Conservation (phyloP, 2,888 invertebrate genomes). For the Diarsia dahlii region DNA sequence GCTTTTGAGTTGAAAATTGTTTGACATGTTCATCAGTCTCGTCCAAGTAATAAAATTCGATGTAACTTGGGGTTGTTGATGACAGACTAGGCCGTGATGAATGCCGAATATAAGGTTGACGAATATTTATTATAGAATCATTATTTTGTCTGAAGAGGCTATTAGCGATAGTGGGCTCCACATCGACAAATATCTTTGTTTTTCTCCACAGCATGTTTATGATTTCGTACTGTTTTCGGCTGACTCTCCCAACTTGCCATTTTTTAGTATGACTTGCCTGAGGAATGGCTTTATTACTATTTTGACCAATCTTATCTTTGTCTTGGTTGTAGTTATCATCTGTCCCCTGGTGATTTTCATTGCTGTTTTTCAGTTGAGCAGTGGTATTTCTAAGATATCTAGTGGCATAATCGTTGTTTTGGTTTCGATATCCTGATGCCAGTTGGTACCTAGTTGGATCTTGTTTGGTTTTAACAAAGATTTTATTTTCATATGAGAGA, state of each 20-base stretch:
- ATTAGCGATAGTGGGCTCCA: constrained; percentile 60
- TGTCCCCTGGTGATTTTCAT: not conserved
- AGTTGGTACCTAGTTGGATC: constrained; percentile 44
- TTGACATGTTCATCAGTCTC: constrained; percentile 69
- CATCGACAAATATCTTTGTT: constrained; percentile 76
- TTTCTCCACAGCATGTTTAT: constrained; percentile 82
- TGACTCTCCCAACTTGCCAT: constrained; percentile 77
- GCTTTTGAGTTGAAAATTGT: constrained; percentile 31
- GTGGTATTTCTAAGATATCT: constrained; percentile 27
- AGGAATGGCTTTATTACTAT: constrained; percentile 23
- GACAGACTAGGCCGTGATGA: constrained; percentile 26
- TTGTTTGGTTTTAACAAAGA: constrained; percentile 46
- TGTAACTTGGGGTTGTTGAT: constrained; percentile 78
- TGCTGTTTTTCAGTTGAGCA: constrained; percentile 19
- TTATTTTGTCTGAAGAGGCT: constrained; percentile 39
- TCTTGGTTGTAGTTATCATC: constrained; percentile 35
- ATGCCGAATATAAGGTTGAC: constrained; percentile 44
- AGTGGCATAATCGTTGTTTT: constrained; percentile 23
- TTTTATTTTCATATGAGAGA: constrained; percentile 54
- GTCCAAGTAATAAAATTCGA: constrained; percentile 86
- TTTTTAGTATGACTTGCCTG: constrained; percentile 62
- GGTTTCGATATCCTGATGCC: constrained; percentile 27
- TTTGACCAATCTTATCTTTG: constrained; percentile 22
- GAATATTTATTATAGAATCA: constrained; percentile 27
- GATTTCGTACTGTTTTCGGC: constrained; percentile 80